These are phyloP conservation scores for Drosophila peninsularis DNA, from an alignment of 2,888 invertebrate genomes.

Conservation along the genomic window DNA sequence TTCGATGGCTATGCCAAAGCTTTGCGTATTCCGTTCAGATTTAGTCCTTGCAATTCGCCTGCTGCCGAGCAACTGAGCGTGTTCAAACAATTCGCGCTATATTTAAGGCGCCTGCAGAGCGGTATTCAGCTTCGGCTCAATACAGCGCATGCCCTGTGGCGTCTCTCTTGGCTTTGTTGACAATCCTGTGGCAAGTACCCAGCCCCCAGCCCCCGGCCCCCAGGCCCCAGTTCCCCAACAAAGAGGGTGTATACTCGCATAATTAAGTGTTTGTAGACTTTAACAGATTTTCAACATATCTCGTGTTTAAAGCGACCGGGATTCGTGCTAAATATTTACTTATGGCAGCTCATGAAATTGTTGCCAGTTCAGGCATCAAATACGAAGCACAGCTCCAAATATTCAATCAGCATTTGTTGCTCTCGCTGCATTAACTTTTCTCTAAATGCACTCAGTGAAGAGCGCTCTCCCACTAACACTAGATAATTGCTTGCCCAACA, in stretches of 20 bases:
- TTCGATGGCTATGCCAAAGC: neutral
- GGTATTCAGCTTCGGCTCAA: conserved; percentile 23
- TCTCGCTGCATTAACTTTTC: neutral
- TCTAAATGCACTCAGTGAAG: neutral
- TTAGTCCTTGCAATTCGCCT: conserved; percentile 31
- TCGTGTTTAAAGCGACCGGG: neutral
- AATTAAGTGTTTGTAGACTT: conserved; percentile 9
- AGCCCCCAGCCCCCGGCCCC: neutral
- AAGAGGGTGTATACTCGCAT: neutral
- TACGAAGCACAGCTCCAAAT: no score
- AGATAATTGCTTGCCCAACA: neutral
- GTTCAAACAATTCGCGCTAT: neutral
- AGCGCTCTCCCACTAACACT: neutral
- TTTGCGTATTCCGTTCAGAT: conserved; percentile 1
- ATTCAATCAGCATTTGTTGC: neutral
- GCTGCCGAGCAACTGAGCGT: conserved; percentile 46
- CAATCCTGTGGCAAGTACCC: neutral
- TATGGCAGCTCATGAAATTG: neutral
- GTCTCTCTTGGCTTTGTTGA: conserved; percentile 3
- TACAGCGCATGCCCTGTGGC: conserved; percentile 8
- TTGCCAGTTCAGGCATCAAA: no score
- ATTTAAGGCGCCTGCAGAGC: conserved; percentile 36
- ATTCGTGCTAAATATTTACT: neutral
- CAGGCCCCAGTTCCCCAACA: neutral
- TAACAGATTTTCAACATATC: neutral